These are phyloP conservation scores for Sarcophaga carnaria DNA, from an alignment of 2,888 invertebrate species.

Conservation along the genomic window DNA sequence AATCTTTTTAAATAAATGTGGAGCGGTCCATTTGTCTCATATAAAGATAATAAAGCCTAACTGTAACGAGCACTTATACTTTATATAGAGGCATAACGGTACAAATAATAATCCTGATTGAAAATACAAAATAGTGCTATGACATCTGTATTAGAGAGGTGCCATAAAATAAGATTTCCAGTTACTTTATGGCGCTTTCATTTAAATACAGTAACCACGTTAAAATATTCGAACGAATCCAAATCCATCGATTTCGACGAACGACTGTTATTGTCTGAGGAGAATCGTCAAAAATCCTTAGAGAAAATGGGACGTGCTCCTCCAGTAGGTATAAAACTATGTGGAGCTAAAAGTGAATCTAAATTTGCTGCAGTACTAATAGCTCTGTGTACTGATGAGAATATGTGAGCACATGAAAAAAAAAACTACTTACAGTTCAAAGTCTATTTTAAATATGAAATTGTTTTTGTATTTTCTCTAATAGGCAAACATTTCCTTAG, in stretches of 20 bases:
- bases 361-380: conserved; percentile 90
- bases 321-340: conserved; percentile 81
- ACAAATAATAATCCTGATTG: not conserved
- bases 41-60: no score
- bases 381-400: conserved; percentile 85
- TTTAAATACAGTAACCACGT: not conserved
- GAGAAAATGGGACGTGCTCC: conserved; percentile 84
- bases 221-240: not conserved
- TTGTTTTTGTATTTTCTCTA: conserved; percentile 5
- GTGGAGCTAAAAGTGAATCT: conserved; percentile 75
- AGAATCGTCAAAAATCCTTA: conserved; percentile 85
- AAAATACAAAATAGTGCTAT: conserved; percentile 16
- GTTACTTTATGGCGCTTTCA: not conserved
- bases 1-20: no score
- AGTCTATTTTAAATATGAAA: not conserved
- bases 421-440: not conserved
- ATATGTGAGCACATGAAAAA: conserved; percentile 66
- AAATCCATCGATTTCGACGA: conserved; percentile 12
- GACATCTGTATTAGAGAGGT: conserved; percentile 26
- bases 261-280: conserved; percentile 70
- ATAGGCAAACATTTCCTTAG: no score
- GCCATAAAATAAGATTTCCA: not conserved
- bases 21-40: no score
- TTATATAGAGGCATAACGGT: not conserved
- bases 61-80: no score